phyloP scores from a whole-genome alignment of 2,888 invertebrate species.

The Latrodectus elegans region DNA sequence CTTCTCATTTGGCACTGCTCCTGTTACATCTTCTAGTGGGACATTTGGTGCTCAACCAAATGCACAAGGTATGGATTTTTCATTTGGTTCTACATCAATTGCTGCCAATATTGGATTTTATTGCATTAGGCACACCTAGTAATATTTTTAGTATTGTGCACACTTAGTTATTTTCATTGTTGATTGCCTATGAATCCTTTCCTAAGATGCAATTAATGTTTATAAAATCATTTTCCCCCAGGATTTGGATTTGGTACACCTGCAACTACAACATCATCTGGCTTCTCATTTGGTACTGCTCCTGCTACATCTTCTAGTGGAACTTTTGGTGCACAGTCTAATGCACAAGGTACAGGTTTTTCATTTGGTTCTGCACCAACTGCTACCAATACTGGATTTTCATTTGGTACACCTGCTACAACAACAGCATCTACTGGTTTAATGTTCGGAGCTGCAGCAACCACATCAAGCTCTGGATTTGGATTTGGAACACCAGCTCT shows the following conservation, averaged over 20 bases:
- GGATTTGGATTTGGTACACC: slow-evolving; percentile 44
- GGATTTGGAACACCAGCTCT: slow-evolving; percentile 27
- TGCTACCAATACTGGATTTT: slow-evolving; percentile 34
- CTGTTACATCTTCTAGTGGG: slow-evolving; percentile 25
- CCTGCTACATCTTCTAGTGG: slow-evolving; percentile 28
- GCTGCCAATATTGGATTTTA: no score
- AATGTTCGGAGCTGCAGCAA: slow-evolving; percentile 29
- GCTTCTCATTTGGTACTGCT: slow-evolving; percentile 48
- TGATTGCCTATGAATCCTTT: no score
- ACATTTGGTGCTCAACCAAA: slow-evolving; percentile 36
- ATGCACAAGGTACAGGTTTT: slow-evolving; percentile 23
- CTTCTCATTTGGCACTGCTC: slow-evolving; percentile 44
- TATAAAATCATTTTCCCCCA: not conserved
- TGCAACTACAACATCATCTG: slow-evolving; percentile 35
- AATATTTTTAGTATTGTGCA: no score
- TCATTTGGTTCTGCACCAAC: slow-evolving; percentile 17
- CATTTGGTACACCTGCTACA: slow-evolving; percentile 39
- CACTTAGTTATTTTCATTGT: no score
- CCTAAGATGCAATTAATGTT: no score
- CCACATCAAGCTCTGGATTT: slow-evolving; percentile 38
- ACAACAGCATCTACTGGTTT: slow-evolving; percentile 11
- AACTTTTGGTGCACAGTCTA: slow-evolving; percentile 38
- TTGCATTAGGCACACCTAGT: no score
- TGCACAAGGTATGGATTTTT: slow-evolving; percentile 18
- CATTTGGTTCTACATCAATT: not conserved